Base-by-base conservation (phyloP, 2,888 invertebrate species). In the Drosophila parthenogenetica region DNA sequence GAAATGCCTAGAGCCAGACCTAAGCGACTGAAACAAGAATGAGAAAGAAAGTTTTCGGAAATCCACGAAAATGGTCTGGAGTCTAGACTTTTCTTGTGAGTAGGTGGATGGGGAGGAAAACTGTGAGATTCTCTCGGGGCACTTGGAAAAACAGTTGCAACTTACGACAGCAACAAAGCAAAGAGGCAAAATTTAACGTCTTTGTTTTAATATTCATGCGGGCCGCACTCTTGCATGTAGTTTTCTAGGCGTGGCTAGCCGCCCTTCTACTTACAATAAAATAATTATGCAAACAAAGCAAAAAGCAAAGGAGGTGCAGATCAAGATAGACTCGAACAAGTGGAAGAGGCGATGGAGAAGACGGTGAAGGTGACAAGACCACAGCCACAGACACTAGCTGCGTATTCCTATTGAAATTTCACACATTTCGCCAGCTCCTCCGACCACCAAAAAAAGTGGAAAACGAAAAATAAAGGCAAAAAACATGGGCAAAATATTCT, bases 201-300 rank as follows among this genome's bases (percentile, higher is more conserved):
- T 75, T 72, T 79, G 72, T 75, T 83, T 84, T 77, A 79, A 83
- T 84, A 86, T 84, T 84, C 84, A 84, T 83, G 81, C 73, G 84
- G 75, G 70, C 62, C 62, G 55, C 72, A 62, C 35, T 65, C 73
- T 64, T 61, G 77, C 77, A 68, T 69, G 54, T 77, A 72, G 77
- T 67, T 67, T 60, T 60, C 53, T 65, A 77, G 68, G 76, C 70
- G 78, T 75, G 69, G 60, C 25, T n/a, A 29, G 29, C 17, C n/a
- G 32, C 39, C 60, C 60, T 50, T 8, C 46, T 66, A 68, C 67
- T 68, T 69, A 74, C 75, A 84, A 84, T 85, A 80, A 84, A 83
- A 85, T 84, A 87, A 84, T 85, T 87, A 87, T 87, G 85, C 81
- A 85, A 83, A 82, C 85, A 82, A 68, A 64, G 75, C 60, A 64